A percentile compares a stretch with the other conserved stretches of the same genome.
phyloP scores from a whole-genome alignment of 2,797 vertebrate genomes.

The Coendou prehensilis region DNA sequence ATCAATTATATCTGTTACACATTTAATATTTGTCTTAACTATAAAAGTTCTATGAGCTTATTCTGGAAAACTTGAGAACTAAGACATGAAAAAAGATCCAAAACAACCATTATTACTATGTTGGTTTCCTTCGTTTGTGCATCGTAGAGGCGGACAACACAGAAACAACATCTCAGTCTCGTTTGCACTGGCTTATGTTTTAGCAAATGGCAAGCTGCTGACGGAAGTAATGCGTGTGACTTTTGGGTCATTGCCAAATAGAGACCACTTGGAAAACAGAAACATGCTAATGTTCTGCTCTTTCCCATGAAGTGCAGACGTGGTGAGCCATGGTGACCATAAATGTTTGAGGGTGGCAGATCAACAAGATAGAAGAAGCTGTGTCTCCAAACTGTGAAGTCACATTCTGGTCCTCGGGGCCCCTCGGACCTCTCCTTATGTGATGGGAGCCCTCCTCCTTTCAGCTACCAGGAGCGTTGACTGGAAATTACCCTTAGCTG shows the following conservation, averaged over 20 bases:
- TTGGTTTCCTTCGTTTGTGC: not conserved
- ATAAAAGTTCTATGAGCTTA: not conserved
- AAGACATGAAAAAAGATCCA: not conserved
- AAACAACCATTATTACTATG: not conserved
- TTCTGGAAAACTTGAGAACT: not conserved
- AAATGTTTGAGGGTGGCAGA: not conserved
- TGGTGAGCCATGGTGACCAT: not conserved
- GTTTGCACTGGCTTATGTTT: not conserved
- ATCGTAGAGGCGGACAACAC: not conserved
- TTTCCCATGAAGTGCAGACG: not conserved
- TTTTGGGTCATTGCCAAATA: not conserved
- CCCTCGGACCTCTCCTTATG: not conserved
- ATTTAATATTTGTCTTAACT: not conserved
- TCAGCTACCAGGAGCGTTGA: not conserved
- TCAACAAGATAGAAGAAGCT: not conserved
- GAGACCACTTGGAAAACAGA: not conserved
- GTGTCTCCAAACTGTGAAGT: not conserved
- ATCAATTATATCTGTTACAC: not conserved
- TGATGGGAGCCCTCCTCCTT: not conserved
- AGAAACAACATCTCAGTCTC: not conserved
- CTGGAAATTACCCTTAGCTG: not conserved
- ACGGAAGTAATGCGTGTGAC: not conserved
- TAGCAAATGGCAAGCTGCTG: not conserved
- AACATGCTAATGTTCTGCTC: not conserved
- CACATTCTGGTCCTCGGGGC: too few relatives aligned